Conservation (phyloP, 2,888 invertebrate genomes). For the Drosophila anceps region DNA sequence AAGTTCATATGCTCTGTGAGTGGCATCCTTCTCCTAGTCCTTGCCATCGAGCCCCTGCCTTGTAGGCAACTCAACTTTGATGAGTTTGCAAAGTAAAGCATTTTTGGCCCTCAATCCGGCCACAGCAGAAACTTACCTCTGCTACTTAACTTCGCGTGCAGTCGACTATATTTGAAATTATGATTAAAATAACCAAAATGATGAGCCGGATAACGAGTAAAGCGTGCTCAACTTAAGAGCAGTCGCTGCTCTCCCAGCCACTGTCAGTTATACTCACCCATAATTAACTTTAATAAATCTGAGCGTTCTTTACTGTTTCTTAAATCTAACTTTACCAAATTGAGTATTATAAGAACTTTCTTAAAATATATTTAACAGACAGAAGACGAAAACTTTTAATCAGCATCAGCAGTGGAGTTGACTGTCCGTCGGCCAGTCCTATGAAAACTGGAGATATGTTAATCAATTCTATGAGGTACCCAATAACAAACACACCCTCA, state of each 20-base stretch:
- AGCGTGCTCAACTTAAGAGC: conserved; percentile 7
- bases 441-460: not conserved
- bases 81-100: conserved; percentile 68
- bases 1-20: conserved; percentile 5
- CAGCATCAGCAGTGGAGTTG: not conserved
- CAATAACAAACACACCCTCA: too few species aligned
- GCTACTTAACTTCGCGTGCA: conserved; percentile 37
- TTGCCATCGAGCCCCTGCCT: conserved; percentile 9
- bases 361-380: not conserved
- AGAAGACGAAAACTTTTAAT: not conserved
- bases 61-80: conserved; percentile 67
- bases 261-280: not conserved
- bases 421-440: not conserved
- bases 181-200: conserved; percentile 72
- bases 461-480: too few species aligned
- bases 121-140: conserved; percentile 29
- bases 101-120: conserved; percentile 19
- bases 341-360: not conserved
- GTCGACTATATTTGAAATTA: conserved; percentile 57
- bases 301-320: not conserved
- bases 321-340: not conserved
- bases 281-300: conserved; percentile 5
- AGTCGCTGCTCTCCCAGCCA: too few species aligned
- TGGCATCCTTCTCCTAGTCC: not conserved
- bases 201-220: conserved; percentile 46